Conservation (phyloP, 2,888 invertebrate genomes). For the Notocelia uddmanniana region DNA sequence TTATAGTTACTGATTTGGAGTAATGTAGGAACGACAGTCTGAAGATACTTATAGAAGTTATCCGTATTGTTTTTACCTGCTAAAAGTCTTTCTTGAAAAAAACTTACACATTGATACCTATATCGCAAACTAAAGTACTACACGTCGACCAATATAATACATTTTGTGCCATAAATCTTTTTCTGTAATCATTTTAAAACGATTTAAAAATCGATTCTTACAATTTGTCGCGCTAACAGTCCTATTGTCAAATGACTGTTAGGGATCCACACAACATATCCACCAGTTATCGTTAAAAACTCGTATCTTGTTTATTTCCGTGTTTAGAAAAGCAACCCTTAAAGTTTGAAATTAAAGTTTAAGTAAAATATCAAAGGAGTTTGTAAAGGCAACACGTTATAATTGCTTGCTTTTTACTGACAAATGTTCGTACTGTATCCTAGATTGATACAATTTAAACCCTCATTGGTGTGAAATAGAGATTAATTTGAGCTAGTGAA, state of each 20-base stretch:
- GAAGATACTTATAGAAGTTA: too few species aligned
- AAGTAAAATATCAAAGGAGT: background rate
- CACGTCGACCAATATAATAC: background rate
- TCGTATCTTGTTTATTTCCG: background rate
- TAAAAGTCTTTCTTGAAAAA: background rate
- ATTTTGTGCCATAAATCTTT: slow-evolving; percentile 25
- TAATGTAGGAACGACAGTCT: too few species aligned
- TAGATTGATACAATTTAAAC: slow-evolving; percentile 40
- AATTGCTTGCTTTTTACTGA: slow-evolving; percentile 79
- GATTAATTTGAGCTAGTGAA: slow-evolving; percentile 34
- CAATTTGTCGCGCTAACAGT: slow-evolving; percentile 73
- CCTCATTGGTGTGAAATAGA: slow-evolving; percentile 31
- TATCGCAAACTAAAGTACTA: slow-evolving; percentile 8
- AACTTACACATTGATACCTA: background rate
- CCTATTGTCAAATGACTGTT: slow-evolving; percentile 72
- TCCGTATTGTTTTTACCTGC: too few species aligned
- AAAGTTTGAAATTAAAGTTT: background rate
- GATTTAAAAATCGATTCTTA: slow-evolving; percentile 46
- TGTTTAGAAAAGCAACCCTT: background rate
- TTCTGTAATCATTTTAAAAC: slow-evolving; percentile 36
- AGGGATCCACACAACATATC: slow-evolving; percentile 64
- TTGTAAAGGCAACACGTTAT: slow-evolving; percentile 55
- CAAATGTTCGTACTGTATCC: slow-evolving; percentile 61
- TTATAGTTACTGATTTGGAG: too few species aligned
- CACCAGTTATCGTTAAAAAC: slow-evolving; percentile 3